Conservation (phyloP, 1,140 invertebrate genomes). For the Periplaneta americana region DNA sequence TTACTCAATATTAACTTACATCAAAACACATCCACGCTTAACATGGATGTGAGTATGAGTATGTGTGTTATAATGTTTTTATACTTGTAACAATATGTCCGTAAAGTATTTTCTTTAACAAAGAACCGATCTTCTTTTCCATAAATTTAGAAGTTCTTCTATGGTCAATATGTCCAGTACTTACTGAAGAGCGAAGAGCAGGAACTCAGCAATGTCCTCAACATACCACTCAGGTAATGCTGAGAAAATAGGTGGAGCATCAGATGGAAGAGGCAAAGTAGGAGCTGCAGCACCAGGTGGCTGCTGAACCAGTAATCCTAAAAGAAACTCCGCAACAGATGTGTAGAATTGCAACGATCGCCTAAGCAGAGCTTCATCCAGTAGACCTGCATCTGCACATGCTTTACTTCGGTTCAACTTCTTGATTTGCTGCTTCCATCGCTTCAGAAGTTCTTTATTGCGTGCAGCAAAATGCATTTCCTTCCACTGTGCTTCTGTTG, state of each 20-base stretch:
- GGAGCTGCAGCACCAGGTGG: conserved; percentile 23
- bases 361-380: conserved; percentile 74
- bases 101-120: too few species aligned
- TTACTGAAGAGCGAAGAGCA: conserved; percentile 90
- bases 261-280: conserved; percentile 49
- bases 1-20: too few species aligned
- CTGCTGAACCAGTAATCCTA: conserved; percentile 45
- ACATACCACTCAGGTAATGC: conserved; percentile 94
- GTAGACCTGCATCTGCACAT: conserved; percentile 80
- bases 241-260: conserved; percentile 69
- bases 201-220: conserved; percentile 93
- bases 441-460: conserved; percentile 77
- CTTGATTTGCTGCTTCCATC: conserved; percentile 76
- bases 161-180: too few species aligned
- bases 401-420: conserved; percentile 49
- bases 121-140: too few species aligned
- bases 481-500: conserved; percentile 77
- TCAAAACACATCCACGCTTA: too few species aligned
- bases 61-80: too few species aligned
- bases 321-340: conserved; percentile 71
- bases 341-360: conserved; percentile 82
- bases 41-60: too few species aligned
- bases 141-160: too few species aligned
- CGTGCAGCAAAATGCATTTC: conserved; percentile 63
- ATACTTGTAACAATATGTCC: too few species aligned